Conservation (phyloP, 1,140 invertebrate species). For the Limonius californicus region DNA sequence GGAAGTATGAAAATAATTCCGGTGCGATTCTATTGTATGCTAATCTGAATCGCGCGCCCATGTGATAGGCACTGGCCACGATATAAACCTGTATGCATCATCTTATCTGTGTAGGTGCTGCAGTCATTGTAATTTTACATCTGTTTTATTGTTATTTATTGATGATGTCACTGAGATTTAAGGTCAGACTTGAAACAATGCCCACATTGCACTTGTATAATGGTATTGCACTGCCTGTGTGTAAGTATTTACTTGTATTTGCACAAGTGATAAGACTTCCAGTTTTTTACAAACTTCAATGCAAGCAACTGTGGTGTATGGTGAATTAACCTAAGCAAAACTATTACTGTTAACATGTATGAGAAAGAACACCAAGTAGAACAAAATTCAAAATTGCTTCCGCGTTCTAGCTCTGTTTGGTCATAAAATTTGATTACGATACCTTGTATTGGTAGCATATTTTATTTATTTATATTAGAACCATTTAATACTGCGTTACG, state of each 20-base stretch:
- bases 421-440: too few species aligned
- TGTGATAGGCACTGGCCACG: slow-evolving; percentile 1
- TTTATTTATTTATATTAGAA: too few species aligned
- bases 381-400: too few species aligned
- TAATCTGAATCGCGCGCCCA: slow-evolving; percentile 10
- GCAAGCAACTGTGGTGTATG: too few species aligned
- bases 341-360: too few species aligned
- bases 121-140: slow-evolving; percentile 12
- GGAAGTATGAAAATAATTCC: slow-evolving; percentile 15
- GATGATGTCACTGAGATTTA: slow-evolving; percentile 13
- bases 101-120: slow-evolving; percentile 14
- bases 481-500: too few species aligned
- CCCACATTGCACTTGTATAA: slow-evolving; percentile 9
- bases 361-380: too few species aligned
- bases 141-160: slow-evolving; percentile 15
- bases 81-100: slow-evolving; percentile 12
- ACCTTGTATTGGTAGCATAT: too few species aligned
- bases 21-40: slow-evolving; percentile 7
- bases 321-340: too few species aligned
- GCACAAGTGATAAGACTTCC: neutral
- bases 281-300: too few species aligned
- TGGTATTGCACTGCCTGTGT: neutral
- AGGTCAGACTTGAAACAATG: slow-evolving; percentile 7
- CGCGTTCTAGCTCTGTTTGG: too few species aligned
- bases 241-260: neutral